These are phyloP conservation scores for Acropora yongei DNA, from an alignment of 64 coral and sea anemone species.

Conservation along the genomic window DNA sequence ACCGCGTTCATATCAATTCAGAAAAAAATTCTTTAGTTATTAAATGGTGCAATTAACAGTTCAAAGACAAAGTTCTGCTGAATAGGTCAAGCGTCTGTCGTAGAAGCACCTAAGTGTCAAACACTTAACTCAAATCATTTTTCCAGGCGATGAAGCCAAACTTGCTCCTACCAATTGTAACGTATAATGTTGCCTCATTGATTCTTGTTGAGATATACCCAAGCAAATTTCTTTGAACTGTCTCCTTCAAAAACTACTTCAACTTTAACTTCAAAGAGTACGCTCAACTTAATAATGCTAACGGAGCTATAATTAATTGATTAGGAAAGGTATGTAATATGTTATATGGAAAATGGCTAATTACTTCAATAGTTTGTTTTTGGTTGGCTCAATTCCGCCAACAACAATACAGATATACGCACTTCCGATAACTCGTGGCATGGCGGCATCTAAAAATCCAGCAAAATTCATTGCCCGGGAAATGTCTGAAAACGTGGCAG, in stretches of 20 bases:
- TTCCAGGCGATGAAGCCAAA: background rate
- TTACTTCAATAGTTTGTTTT: constrained; percentile 48
- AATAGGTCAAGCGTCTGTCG: constrained; percentile 31
- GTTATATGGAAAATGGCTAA: constrained; percentile 51
- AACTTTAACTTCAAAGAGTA: background rate
- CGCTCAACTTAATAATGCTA: background rate
- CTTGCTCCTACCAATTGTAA: background rate
- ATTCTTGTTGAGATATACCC: background rate
- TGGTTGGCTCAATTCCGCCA: constrained; percentile 33
- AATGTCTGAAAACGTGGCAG: background rate
- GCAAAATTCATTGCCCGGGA: background rate
- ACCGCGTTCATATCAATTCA: background rate
- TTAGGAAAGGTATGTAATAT: constrained; percentile 55
- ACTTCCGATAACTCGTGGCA: constrained; percentile 44
- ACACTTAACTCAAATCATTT: background rate
- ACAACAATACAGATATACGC: constrained; percentile 22
- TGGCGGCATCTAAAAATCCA: constrained; percentile 12
- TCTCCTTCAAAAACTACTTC: background rate
- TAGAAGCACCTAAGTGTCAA: constrained; percentile 4
- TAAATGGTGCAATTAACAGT: constrained; percentile 28
- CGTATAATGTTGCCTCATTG: background rate
- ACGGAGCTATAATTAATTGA: constrained; percentile 48
- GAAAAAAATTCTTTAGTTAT: constrained; percentile 10
- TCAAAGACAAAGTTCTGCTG: constrained; percentile 7
- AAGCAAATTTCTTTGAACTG: constrained; percentile 3